These are phyloP conservation scores for Halictus ligatus DNA, from an alignment of 2,888 invertebrate genomes.

Conservation along the genomic window DNA sequence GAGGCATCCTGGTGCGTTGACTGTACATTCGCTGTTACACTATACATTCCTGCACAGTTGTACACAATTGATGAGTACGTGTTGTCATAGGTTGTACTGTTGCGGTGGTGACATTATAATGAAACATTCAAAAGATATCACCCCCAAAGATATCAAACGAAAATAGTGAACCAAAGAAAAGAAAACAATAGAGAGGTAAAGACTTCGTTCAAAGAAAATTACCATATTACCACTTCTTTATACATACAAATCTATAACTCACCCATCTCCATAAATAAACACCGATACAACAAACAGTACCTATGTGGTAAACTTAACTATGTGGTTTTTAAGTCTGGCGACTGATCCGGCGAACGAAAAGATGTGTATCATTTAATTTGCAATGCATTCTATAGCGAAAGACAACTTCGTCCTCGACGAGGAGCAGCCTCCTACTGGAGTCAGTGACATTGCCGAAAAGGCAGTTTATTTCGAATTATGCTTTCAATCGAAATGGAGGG, in stretches of 20 bases:
- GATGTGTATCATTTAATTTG: not conserved
- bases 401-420: not conserved
- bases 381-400: not conserved
- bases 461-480: not conserved
- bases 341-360: not conserved
- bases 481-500: not conserved
- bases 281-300: not conserved
- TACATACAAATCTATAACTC: not conserved
- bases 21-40: slow-evolving; percentile 66
- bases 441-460: not conserved
- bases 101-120: slow-evolving; percentile 51
- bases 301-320: not conserved
- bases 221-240: not conserved
- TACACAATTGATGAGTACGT: slow-evolving; percentile 50
- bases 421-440: not conserved
- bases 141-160: not conserved
- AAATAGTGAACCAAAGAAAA: not conserved
- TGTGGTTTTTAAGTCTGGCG: not conserved
- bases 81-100: slow-evolving; percentile 46
- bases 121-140: slow-evolving; percentile 1
- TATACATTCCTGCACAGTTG: slow-evolving; percentile 58
- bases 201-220: not conserved
- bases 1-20: slow-evolving; percentile 64
- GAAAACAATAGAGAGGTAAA: no score
- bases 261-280: not conserved